Evolutionary conservation across 2,113 vertebrate species (phyloP).

Genomic region (Psettodes erumei): DNA sequence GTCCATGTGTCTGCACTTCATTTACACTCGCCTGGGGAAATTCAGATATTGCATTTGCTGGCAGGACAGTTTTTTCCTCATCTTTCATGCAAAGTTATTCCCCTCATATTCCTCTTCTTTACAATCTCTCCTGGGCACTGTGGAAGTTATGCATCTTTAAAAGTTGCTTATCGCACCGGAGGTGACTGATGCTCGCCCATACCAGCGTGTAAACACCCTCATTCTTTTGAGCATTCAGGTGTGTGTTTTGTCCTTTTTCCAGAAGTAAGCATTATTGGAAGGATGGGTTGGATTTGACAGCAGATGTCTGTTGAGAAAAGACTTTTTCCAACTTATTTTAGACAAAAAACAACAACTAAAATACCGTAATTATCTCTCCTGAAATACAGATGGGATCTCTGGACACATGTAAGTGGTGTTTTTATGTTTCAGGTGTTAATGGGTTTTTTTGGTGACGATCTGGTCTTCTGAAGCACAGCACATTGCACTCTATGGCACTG

Average conservation of each 20-base stretch:
- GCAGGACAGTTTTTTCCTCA: conserved; percentile 28
- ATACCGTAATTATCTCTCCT: no score
- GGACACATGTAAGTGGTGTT: conserved; percentile 44
- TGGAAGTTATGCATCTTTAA: conserved; percentile 40
- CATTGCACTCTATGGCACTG: background rate
- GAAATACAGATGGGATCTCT: conserved; percentile 22
- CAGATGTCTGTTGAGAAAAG: background rate
- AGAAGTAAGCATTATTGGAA: background rate
- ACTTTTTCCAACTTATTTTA: background rate
- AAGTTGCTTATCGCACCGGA: conserved; percentile 26
- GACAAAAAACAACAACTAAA: no score
- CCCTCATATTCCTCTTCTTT: conserved; percentile 42
- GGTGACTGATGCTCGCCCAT: background rate
- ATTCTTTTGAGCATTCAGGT: background rate
- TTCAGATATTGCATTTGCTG: conserved; percentile 40
- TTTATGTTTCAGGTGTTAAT: conserved; percentile 56
- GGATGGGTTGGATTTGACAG: background rate
- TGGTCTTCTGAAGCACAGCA: background rate
- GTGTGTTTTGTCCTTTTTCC: background rate
- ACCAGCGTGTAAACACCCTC: background rate
- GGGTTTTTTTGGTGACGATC: conserved; percentile 23
- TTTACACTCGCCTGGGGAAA: conserved; percentile 39
- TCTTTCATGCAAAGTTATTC: conserved; percentile 56
- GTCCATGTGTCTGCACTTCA: conserved; percentile 38
- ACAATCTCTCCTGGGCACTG: conserved; percentile 28